phyloP scores from a whole-genome alignment of 2,797 vertebrate species.

The Esox masquinongy region DNA sequence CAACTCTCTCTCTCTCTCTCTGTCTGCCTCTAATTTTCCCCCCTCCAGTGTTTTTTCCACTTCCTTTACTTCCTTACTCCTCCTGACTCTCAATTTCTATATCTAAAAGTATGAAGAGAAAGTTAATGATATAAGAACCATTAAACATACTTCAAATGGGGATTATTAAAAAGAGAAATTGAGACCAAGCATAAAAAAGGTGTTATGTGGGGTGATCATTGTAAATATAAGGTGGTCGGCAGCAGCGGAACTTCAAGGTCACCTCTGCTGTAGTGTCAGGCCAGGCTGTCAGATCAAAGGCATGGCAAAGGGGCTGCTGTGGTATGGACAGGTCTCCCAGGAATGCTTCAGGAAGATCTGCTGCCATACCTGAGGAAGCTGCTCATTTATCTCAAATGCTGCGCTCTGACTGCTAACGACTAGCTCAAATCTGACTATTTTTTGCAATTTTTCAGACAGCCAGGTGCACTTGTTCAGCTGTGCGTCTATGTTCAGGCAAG shows the following conservation, averaged over 20 bases:
- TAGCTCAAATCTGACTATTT: constrained; percentile 93
- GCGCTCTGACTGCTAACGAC: constrained; percentile 85
- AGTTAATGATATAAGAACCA: constrained; percentile 61
- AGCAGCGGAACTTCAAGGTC: constrained; percentile 80
- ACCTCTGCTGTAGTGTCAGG: constrained; percentile 75
- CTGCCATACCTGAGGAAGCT: constrained; percentile 86
- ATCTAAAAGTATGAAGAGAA: constrained; percentile 36
- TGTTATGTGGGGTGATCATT: constrained; percentile 45
- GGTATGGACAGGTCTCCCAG: constrained; percentile 76
- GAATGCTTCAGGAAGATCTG: constrained; percentile 79
- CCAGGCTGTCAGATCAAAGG: constrained; percentile 74
- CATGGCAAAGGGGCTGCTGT: constrained; percentile 73
- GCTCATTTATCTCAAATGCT: constrained; percentile 83
- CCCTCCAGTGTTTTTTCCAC: constrained; percentile 20
- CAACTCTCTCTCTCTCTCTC: constrained; percentile 20
- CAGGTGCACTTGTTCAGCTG: constrained; percentile 86
- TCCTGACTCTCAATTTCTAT: constrained; percentile 4
- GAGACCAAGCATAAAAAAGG: constrained; percentile 59
- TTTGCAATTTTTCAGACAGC: constrained; percentile 90
- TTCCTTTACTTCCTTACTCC: background rate
- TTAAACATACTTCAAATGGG: constrained; percentile 69
- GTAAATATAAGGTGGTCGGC: constrained; percentile 80
- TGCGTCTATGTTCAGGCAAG: constrained; percentile 80
- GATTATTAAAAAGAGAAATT: constrained; percentile 58
- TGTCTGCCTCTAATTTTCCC: background rate